Conservation (phyloP, 2,888 invertebrate species). For the Dyspetes luteomarginatus region DNA sequence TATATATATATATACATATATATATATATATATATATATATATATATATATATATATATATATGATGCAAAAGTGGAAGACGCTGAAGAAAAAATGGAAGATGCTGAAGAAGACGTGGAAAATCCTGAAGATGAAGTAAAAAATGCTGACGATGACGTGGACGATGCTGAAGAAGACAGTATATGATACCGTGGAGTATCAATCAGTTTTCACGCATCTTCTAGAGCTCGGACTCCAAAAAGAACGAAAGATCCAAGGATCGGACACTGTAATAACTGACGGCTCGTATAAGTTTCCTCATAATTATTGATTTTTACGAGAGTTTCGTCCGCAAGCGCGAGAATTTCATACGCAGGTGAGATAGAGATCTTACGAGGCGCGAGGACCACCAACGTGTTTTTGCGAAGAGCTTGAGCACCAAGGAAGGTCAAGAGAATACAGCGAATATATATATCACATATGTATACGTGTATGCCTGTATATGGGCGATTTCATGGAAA, state of each 20-base stretch:
- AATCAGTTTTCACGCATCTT: constrained; percentile 29
- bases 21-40: too few species aligned
- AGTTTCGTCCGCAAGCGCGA: constrained; percentile 48
- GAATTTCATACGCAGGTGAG: constrained; percentile 73
- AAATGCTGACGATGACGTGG: too few species aligned
- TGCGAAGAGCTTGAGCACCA: constrained; percentile 18
- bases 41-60: too few species aligned
- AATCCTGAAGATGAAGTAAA: too few species aligned
- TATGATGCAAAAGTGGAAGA: too few species aligned
- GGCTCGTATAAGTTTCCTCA: constrained; percentile 72
- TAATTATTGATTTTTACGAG: constrained; percentile 81
- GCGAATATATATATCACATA: constrained; percentile 39
- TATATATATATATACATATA: constrained; percentile 6
- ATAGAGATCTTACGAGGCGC: constrained; percentile 78
- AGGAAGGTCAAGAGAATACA: constrained; percentile 21
- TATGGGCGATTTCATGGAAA: not conserved
- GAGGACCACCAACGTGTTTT: constrained; percentile 74
- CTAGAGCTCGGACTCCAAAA: not conserved
- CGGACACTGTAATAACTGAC: constrained; percentile 40
- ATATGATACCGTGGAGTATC: constrained; percentile 4
- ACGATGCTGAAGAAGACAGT: too few species aligned
- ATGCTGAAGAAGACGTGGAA: constrained; percentile 7
- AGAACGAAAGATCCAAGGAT: constrained; percentile 35
- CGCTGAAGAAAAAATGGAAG: too few species aligned
- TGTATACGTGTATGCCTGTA: not conserved